These are phyloP conservation scores for Drosophila tani DNA, from an alignment of 1,140 invertebrate species.

Conservation along the genomic window DNA sequence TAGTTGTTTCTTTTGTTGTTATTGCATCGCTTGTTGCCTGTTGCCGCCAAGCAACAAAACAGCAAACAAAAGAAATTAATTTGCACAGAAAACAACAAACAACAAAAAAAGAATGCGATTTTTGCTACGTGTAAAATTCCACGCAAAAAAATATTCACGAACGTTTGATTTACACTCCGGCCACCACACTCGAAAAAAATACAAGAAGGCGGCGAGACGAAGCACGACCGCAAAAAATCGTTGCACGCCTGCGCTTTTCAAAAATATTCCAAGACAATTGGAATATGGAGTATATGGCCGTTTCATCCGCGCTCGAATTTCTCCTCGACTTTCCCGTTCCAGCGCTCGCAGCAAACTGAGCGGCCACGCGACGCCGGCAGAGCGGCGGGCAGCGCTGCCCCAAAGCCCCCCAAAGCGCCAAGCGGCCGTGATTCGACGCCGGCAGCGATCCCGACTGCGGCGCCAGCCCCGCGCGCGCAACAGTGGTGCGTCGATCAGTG, in stretches of 20 bases:
- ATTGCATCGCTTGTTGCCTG: slow-evolving; percentile 13
- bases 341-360: slow-evolving; percentile 70
- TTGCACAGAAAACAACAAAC: slow-evolving; percentile 15
- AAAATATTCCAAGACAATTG: slow-evolving; percentile 36
- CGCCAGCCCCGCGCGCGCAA: not conserved
- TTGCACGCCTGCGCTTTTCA: slow-evolving; percentile 74
- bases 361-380: slow-evolving; percentile 3
- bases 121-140: slow-evolving; percentile 33
- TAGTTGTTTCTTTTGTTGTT: slow-evolving; percentile 17
- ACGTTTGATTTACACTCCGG: slow-evolving; percentile 54
- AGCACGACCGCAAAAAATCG: slow-evolving; percentile 42
- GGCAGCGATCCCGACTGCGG: slow-evolving; percentile 22
- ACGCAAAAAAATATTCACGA: slow-evolving; percentile 48
- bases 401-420: slow-evolving; percentile 4
- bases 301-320: slow-evolving; percentile 35
- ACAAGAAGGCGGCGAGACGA: not conserved
- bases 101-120: slow-evolving; percentile 12
- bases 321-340: slow-evolving; percentile 65
- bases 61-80: slow-evolving; percentile 4
- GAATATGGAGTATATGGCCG: slow-evolving; percentile 11
- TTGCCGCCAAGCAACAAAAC: slow-evolving; percentile 34
- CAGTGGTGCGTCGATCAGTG: slow-evolving; percentile 44
- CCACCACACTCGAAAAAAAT: slow-evolving; percentile 30
- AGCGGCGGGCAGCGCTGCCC: slow-evolving; percentile 5
- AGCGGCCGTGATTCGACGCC: slow-evolving; percentile 17